Conservation (phyloP, 2,113 vertebrate genomes). For the Nicator chloris region DNA sequence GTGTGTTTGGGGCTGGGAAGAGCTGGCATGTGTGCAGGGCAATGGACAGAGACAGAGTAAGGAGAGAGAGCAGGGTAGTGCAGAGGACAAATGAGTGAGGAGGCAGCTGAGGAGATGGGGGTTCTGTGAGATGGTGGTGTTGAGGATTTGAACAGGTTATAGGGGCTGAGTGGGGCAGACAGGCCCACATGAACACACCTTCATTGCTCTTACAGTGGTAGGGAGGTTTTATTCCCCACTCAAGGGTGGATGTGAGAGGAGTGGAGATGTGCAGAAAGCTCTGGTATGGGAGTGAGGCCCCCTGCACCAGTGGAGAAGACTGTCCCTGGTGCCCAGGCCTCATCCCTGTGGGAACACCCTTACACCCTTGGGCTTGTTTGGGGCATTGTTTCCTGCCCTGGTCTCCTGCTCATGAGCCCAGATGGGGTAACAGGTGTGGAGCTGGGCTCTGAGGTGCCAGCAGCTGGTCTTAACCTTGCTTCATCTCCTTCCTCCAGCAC, state of each 20-base stretch:
- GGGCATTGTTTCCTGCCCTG: neutral
- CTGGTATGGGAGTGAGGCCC: accelerated
- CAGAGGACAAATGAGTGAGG: neutral
- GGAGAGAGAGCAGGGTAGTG: neutral
- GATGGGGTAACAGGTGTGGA: too few species aligned
- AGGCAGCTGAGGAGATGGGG: too few species aligned
- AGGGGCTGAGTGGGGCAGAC: neutral
- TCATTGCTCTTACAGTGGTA: accelerated
- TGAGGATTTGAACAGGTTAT: neutral
- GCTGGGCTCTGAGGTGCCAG: neutral
- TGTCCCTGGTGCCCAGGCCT: too few species aligned
- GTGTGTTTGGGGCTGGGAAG: neutral
- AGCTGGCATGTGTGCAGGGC: too few species aligned
- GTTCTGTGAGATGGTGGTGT: neutral
- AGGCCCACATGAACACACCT: too few species aligned
- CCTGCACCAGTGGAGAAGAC: accelerated
- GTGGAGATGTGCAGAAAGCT: accelerated
- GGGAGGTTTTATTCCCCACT: accelerated
- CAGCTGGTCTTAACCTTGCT: accelerated
- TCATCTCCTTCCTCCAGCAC: neutral
- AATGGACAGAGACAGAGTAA: neutral
- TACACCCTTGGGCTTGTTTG: accelerated
- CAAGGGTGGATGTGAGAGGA: neutral
- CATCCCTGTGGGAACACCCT: too few species aligned
- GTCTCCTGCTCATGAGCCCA: accelerated